phyloP scores from a whole-genome alignment of 2,113 vertebrate genomes.

The Girardinichthys multiradiatus region DNA sequence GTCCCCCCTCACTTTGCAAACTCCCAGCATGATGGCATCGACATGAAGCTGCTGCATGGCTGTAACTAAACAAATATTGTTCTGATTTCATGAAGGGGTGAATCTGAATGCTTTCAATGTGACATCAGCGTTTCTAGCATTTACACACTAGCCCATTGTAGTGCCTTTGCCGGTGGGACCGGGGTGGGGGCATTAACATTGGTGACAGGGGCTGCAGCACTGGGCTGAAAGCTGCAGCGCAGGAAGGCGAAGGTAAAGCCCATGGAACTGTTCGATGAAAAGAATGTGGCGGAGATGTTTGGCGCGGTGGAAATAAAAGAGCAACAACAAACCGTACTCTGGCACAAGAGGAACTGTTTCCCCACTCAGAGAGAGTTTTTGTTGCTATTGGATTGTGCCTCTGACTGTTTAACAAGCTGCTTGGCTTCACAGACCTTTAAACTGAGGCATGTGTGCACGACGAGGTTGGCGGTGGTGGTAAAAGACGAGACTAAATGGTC shows the following conservation, averaged over 20 bases:
- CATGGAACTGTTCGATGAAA: not conserved
- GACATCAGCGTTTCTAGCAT: constrained; percentile 75
- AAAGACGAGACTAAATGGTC: constrained; percentile 69
- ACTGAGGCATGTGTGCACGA: constrained; percentile 55
- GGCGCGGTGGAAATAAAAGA: constrained; percentile 2
- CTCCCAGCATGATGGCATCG: constrained; percentile 45
- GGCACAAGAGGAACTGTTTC: constrained; percentile 7
- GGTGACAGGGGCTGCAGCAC: constrained; percentile 3
- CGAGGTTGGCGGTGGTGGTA: constrained; percentile 60
- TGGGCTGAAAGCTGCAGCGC: constrained; percentile 5
- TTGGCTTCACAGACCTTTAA: constrained; percentile 57
- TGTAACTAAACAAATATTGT: constrained; percentile 82
- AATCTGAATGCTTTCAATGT: constrained; percentile 78
- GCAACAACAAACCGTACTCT: constrained; percentile 24
- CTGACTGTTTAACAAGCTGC: constrained; percentile 75
- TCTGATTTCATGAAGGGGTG: constrained; percentile 73
- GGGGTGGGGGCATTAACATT: constrained; percentile 44
- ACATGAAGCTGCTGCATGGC: constrained; percentile 42
- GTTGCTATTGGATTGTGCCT: constrained; percentile 39
- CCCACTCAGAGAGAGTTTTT: constrained; percentile 52
- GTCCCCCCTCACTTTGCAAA: constrained; percentile 40
- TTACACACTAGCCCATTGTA: constrained; percentile 79
- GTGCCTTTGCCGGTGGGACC: constrained; percentile 40
- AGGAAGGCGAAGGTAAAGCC: constrained; percentile 29
- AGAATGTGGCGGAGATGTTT: not conserved